Percentiles rank a stretch among this genome's conserved stretches.
Evolutionary conservation across 1,140 invertebrate species (phyloP).

Genomic region (Diorhabda elongata): DNA sequence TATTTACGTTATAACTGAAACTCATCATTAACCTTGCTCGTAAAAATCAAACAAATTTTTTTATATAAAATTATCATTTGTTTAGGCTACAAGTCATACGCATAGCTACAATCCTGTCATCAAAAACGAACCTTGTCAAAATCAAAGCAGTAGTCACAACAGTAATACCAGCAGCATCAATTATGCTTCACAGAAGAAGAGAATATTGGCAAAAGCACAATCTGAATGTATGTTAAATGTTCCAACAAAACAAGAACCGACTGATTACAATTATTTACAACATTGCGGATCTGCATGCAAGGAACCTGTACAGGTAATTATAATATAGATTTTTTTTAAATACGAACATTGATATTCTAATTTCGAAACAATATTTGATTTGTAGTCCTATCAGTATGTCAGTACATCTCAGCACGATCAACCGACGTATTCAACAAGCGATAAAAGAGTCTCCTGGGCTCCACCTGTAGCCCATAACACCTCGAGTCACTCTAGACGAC

Average conservation of each 20-base stretch:
- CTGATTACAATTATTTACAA: slow-evolving; percentile 39
- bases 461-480: slow-evolving; percentile 52
- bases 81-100: slow-evolving; percentile 8
- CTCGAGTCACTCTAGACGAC: slow-evolving; percentile 41
- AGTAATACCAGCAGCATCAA: slow-evolving; percentile 40
- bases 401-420: slow-evolving; percentile 19
- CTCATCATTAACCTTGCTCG: too few species aligned
- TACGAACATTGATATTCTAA: not conserved
- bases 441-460: slow-evolving; percentile 58
- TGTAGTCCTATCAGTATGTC: slow-evolving; percentile 21
- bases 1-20: too few species aligned
- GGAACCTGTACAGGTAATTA: slow-evolving; percentile 41
- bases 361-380: not conserved
- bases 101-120: slow-evolving; percentile 44
- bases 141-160: slow-evolving; percentile 39
- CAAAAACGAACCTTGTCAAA: slow-evolving; percentile 55
- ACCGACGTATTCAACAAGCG: slow-evolving; percentile 33
- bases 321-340: not conserved
- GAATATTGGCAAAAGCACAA: slow-evolving; percentile 80
- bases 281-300: slow-evolving; percentile 45
- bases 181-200: slow-evolving; percentile 76
- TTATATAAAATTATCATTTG: too few species aligned
- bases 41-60: too few species aligned
- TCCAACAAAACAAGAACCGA: slow-evolving; percentile 50
- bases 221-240: slow-evolving; percentile 67